Percentiles rank a stretch among this genome's conserved stretches.
phyloP scores from a whole-genome alignment of 2,113 vertebrate genomes.

The Lampris megalopsis region DNA sequence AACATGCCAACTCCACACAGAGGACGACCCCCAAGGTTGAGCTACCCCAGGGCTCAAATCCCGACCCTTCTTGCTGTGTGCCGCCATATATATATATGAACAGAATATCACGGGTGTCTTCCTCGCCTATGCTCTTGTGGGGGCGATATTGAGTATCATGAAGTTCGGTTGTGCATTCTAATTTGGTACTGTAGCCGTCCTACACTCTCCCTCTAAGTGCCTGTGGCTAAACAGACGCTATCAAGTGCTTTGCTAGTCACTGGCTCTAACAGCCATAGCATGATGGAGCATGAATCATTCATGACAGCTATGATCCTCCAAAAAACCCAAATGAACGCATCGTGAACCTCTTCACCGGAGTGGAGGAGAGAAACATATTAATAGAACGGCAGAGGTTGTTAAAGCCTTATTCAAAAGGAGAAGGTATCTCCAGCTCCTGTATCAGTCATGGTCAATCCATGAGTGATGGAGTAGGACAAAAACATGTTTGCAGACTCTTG shows the following conservation, averaged over 20 bases:
- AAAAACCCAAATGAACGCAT: constrained; percentile 51
- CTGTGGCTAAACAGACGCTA: constrained; percentile 1
- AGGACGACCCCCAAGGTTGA: no score
- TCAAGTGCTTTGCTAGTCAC: constrained; percentile 1
- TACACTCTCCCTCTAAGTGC: constrained; percentile 21
- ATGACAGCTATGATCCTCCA: constrained; percentile 28
- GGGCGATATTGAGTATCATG: constrained; percentile 33
- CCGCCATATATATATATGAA: no score
- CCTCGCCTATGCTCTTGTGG: constrained; percentile 51
- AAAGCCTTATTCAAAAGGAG: constrained; percentile 44
- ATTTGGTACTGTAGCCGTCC: constrained; percentile 46
- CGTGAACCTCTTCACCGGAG: constrained; percentile 47
- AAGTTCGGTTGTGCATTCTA: constrained; percentile 35
- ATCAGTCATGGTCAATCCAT: constrained; percentile 6
- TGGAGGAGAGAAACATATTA: constrained; percentile 1
- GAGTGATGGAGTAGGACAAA: not conserved
- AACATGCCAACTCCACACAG: no score
- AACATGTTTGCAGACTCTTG: not conserved
- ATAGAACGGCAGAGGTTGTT: constrained; percentile 22
- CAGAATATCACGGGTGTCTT: constrained; percentile 15
- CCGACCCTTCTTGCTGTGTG: no score
- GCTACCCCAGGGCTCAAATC: no score
- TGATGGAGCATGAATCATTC: constrained; percentile 12
- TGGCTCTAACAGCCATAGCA: constrained; percentile 23
- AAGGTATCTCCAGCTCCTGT: no score